Evolutionary conservation across 2,113 vertebrate species (phyloP).

Genomic region (Psammodynastes pulverulentus): DNA sequence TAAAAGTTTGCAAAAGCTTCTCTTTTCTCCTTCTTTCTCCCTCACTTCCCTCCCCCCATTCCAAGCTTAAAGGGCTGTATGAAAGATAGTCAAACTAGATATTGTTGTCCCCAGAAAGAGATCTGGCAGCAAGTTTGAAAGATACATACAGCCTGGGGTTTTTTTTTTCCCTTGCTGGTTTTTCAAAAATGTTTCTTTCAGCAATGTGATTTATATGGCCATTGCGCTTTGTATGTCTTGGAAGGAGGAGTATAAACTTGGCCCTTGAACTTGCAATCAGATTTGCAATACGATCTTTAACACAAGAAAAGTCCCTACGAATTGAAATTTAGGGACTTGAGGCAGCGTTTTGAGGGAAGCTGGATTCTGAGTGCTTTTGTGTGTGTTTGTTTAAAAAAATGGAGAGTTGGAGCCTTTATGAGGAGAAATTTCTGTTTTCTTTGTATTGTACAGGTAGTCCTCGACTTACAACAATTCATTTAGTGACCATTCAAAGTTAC

Average conservation of each 20-base stretch:
- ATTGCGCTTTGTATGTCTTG: constrained; percentile 7
- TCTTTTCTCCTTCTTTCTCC: neutral
- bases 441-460: neutral
- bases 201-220: neutral
- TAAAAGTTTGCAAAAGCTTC: constrained; percentile 50
- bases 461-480: neutral
- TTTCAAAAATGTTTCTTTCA: neutral
- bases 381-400: neutral
- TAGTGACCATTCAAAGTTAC: neutral
- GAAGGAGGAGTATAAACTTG: constrained; percentile 3
- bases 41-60: neutral
- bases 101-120: neutral
- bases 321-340: neutral
- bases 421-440: neutral
- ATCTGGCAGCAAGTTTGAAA: constrained; percentile 10
- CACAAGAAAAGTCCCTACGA: neutral
- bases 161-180: neutral
- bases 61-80: constrained; percentile 31
- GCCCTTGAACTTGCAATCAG: neutral
- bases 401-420: neutral
- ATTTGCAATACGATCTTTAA: constrained; percentile 8
- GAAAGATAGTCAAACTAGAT: constrained; percentile 21
- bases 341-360: constrained; percentile 3
- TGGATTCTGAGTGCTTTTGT: neutral
- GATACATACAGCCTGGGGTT: neutral